These are phyloP conservation scores for Dendrolimus punctatus DNA, from an alignment of 1,140 invertebrate genomes.

Conservation along the genomic window DNA sequence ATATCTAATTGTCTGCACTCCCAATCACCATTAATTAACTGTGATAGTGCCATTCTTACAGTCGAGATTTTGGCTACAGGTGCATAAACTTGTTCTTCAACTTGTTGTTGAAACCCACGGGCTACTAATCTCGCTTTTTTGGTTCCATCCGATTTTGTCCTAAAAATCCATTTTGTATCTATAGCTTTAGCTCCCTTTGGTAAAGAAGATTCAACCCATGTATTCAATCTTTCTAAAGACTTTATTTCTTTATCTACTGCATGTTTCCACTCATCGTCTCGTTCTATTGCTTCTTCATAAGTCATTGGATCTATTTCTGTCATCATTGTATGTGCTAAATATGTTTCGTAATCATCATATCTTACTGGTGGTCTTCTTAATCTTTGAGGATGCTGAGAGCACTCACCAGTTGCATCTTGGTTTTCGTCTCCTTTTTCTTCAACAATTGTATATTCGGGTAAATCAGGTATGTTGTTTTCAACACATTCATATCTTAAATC, in stretches of 20 bases:
- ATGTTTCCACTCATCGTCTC: constrained; percentile 9
- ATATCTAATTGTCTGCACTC: constrained; percentile 2
- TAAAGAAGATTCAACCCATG: constrained; percentile 11
- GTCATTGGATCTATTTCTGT: no score
- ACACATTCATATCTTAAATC: neutral
- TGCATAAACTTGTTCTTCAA: neutral
- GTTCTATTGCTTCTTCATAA: constrained; percentile 8
- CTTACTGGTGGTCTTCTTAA: constrained; percentile 1
- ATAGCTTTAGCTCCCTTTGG: constrained; percentile 13
- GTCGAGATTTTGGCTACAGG: neutral
- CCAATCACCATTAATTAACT: neutral
- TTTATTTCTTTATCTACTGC: constrained; percentile 19
- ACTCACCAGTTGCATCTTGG: neutral
- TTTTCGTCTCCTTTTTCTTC: neutral
- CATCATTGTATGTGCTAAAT: no score
- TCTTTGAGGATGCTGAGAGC: neutral
- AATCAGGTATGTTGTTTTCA: neutral
- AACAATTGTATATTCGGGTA: neutral
- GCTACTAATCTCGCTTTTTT: constrained; percentile 20
- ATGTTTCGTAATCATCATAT: no score
- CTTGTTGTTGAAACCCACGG: constrained; percentile 4
- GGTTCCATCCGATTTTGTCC: constrained; percentile 12
- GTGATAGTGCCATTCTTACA: constrained; percentile 1
- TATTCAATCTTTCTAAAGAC: constrained; percentile 9
- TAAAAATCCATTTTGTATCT: constrained; percentile 26